Evolutionary conservation across 1,140 invertebrate species (phyloP), one percentile per base, ranked within the genome.

Genomic region (Tetramorium simillimum): DNA sequence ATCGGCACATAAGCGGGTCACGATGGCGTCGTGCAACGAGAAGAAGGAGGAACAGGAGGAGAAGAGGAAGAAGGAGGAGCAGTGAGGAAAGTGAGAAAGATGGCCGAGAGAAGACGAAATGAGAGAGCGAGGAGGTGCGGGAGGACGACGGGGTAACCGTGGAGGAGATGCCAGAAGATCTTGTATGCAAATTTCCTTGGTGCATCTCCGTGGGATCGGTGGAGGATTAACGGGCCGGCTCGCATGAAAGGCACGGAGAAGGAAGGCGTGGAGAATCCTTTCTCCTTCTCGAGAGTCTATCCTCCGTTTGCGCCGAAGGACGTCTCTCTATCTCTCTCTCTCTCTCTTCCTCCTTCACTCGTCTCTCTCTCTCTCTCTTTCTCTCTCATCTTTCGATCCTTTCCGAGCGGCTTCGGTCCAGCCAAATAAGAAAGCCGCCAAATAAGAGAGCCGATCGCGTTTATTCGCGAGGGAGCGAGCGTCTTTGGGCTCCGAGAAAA

Each of bases 181-280:
- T 95, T 95, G 95, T 95, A 95, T 95, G 95, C 94, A 95, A 95
- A 95, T 95, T 95, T 94, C 92, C 91, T 93, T 91, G 93, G 92
- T 95, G 95, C 95, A 95, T 95, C 94, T 94, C 93, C 94, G 94
- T 95, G 94, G 95, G 94, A 95, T 95, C 93, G 93, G 91, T 92
- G 90, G 91, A 95, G 95, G 94, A 95, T 95, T 95, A 95, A 95
- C 94, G 94, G 94, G 94, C 94, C 95, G 95, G 95, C 94, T 93
- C 89, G 93, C 93, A 94, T 95, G 94, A 95, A 95, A 95, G 94
- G 88, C 90, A 90, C 65, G 12, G 78, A 84, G 87, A 85, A 89
- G 67, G 82, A 88, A 92, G 91, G 85, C 51, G 67, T 69, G 77
- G 81, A 75, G 81, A 86, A 87, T 82, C 87, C 85, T 77, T 85